Evolutionary conservation across 2,113 vertebrate species (phyloP), one percentile per base, ranked within the genome.

Genomic region (Oxyruncus cristatus): DNA sequence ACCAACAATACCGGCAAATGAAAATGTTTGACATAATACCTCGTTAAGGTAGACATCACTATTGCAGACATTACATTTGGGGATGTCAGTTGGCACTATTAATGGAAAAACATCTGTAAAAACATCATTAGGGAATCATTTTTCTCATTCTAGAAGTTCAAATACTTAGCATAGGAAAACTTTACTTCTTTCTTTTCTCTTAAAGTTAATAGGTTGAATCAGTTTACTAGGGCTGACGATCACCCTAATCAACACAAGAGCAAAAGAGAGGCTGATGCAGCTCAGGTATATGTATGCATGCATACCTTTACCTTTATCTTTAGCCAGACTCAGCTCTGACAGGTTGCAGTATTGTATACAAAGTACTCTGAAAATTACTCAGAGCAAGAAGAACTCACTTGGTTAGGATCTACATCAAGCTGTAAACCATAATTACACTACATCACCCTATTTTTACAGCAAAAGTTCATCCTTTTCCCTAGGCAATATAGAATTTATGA

Each of bases 111-210:
- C 4, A 28, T 23, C 1, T 0, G 4, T 63, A n/a, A n/a, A n/a
- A n/a, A n/a, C n/a, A 24, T 53, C 62, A 12, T 44, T 58, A 24
- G 6, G 19, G 5, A 68, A 28, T 46, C 24, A 55, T 35, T 59
- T 3, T 0, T 73, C 44, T 77, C 10, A 4, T 73, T 73, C 14
- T 39, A 18, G 15, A 77, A 24, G 3, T 63, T 46, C 0, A 1
- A 68, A 55, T 50, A 12, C 26, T 37, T 52, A 44, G 14, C 8
- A 15, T 75, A 41, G 19, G 9, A 83, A 39, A 83, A 58, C 6
- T 19, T 41, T 33, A 11, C 13, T 79, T 71, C 32, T 75, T 28
- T 80, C 70, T 35, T 76, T 72, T 49, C 9, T 68, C 12, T 63
- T 68, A 50, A 30, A 6, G 16, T 59, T 93, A 80, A 41, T 66